Percentiles rank a stretch among this genome's conserved stretches.
phyloP scores from a whole-genome alignment of 2,113 vertebrate genomes.

The Irena cyanogastra region DNA sequence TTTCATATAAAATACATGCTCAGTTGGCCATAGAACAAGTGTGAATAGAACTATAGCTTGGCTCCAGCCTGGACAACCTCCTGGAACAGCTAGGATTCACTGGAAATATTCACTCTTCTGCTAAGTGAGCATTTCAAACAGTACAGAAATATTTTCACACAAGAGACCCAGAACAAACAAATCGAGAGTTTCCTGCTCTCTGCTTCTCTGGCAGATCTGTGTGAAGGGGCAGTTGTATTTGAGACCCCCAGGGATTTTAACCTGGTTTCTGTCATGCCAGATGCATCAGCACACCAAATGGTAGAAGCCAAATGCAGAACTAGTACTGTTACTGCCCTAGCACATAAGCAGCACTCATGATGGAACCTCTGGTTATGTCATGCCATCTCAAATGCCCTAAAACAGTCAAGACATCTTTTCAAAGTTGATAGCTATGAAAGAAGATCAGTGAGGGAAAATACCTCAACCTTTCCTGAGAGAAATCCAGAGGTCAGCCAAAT shows the following conservation, averaged over 20 bases:
- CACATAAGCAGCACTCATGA: background rate
- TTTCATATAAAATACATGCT: background rate
- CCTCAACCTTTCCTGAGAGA: background rate
- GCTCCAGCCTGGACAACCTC: background rate
- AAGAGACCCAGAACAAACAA: background rate
- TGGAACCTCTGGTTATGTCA: background rate
- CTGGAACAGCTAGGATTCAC: background rate
- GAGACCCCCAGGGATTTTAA: background rate
- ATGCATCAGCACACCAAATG: background rate
- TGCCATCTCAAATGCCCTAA: background rate
- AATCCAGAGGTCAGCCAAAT: background rate
- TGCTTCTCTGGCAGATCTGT: background rate
- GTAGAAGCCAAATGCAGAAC: background rate
- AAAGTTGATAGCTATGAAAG: background rate
- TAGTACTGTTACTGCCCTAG: background rate
- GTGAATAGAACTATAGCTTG: background rate
- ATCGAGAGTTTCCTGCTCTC: background rate
- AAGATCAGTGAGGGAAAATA: background rate
- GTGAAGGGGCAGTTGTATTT: background rate
- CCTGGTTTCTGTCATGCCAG: background rate
- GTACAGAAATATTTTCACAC: background rate
- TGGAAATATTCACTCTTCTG: background rate
- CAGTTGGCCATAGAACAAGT: background rate
- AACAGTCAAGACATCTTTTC: background rate
- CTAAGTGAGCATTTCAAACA: background rate